Conservation (phyloP, 2,797 vertebrate genomes). For the Lacerta viridis region DNA sequence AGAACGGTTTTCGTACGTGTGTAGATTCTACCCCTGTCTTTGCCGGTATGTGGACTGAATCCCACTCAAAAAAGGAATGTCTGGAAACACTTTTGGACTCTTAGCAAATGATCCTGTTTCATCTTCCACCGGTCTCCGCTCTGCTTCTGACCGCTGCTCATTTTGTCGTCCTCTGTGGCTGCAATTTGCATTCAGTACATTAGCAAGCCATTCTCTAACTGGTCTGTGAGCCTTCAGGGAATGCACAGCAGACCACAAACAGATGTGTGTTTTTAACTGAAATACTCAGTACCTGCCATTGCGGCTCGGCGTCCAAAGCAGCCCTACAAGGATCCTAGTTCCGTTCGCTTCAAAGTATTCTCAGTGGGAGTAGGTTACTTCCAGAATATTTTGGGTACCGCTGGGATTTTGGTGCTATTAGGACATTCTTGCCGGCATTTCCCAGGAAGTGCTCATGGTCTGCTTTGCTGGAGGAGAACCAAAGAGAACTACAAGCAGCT, state of each 20-base stretch:
- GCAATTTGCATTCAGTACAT: accelerated
- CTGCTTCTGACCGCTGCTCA: not conserved
- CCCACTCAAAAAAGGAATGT: no score
- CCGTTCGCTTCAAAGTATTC: not conserved
- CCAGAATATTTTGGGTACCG: not conserved
- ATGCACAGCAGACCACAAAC: not conserved
- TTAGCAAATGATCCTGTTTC: not conserved
- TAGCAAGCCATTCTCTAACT: not conserved
- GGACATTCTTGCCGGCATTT: not conserved
- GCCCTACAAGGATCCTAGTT: accelerated
- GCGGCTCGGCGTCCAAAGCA: not conserved
- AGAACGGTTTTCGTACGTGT: no score
- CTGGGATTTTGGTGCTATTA: not conserved
- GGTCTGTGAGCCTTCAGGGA: not conserved
- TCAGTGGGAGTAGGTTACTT: not conserved
- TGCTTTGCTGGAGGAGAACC: not conserved
- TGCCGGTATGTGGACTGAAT: no score
- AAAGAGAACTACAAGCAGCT: not conserved
- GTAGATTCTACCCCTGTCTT: no score
- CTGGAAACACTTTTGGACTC: not conserved
- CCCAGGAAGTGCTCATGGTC: not conserved
- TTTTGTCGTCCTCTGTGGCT: accelerated
- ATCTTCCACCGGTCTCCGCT: not conserved
- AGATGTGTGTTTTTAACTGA: not conserved
- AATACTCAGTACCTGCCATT: not conserved